phyloP scores from a whole-genome alignment of 2,797 vertebrate genomes.

The Yasuhikotakia modesta region DNA sequence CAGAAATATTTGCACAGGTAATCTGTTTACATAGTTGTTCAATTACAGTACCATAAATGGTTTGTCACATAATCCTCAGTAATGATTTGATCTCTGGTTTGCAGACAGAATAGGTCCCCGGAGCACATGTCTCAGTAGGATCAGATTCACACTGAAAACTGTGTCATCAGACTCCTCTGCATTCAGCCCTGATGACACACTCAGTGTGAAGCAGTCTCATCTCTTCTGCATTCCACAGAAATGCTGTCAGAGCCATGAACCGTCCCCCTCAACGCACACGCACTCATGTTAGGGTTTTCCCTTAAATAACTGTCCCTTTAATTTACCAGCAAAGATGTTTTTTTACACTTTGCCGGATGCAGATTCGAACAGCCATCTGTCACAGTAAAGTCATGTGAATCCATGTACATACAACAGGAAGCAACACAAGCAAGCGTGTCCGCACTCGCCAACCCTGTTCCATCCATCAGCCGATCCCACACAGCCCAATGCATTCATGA shows the following conservation, averaged over 20 bases:
- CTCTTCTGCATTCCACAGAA: conserved; percentile 42
- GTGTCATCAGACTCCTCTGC: conserved; percentile 27
- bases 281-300: conserved; percentile 57
- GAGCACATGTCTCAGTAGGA: conserved; percentile 9
- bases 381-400: conserved; percentile 43
- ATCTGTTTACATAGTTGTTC: conserved; percentile 30
- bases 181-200: conserved; percentile 9
- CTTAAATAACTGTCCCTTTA: conserved; percentile 64
- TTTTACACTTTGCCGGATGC: conserved; percentile 64
- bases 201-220: conserved; percentile 44
- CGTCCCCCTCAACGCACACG: conserved; percentile 24
- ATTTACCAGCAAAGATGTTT: conserved; percentile 67
- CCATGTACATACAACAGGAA: background rate
- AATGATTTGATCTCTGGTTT: conserved; percentile 64
- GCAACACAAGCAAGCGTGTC: conserved; percentile 1
- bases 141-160: conserved; percentile 32
- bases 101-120: conserved; percentile 51
- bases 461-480: background rate
- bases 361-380: conserved; percentile 61
- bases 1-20: background rate
- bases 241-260: conserved; percentile 48
- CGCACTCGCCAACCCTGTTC: background rate
- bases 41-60: conserved; percentile 1
- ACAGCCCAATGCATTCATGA: conserved; percentile 15
- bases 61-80: conserved; percentile 52